Base-by-base conservation (phyloP, 2,888 invertebrate species). In the Drosophila recens region DNA sequence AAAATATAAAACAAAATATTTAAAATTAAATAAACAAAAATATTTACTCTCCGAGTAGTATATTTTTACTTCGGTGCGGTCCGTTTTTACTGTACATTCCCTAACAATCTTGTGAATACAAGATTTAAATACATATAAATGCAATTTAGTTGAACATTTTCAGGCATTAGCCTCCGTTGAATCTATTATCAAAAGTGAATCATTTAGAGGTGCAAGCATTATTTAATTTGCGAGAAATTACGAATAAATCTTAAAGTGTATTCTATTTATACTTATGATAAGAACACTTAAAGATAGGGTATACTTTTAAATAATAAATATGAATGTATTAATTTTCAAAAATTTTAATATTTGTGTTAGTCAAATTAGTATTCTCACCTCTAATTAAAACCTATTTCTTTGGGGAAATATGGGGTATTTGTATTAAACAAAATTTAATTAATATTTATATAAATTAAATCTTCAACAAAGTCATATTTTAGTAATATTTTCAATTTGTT, bases 181-280 rank as follows among this genome's bases (percentile, higher is more conserved):
- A 66, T 57, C 17, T 40, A 52, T 66, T 42, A 51, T 40, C 49
- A 57, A 45, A 46, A 57, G 17, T 67, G 46, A 68, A 57, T 68
- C 67, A 58, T 46, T 36, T 34, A 46, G 33, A 67, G 52, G 46
- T 57, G 67, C 51, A 56, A 51, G 36, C 36, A 51, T 15, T 43
- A 38, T 51, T 33, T 65, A 36, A 30, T 67, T 56, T 45, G 30
- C 6, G 20, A 15, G 27, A 46, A 38, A 51, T 54, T 67, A 46
- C 48, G 58, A 38, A 38, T 36, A 48, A 30, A 38, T 58, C 57
- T 4, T 36, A 27, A 23, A 48, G 36, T 45, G 4, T 38, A 23
- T 38, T 46, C 38, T 58, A 23, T 38, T 58, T 46, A 17, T 42
- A 53, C 13, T 15, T 15, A 27, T 40, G 36, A 38, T 51, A 34